Evolutionary conservation across 1,140 invertebrate genomes (phyloP), one percentile per base, ranked within the genome.

Genomic region (Varroa destructor): DNA sequence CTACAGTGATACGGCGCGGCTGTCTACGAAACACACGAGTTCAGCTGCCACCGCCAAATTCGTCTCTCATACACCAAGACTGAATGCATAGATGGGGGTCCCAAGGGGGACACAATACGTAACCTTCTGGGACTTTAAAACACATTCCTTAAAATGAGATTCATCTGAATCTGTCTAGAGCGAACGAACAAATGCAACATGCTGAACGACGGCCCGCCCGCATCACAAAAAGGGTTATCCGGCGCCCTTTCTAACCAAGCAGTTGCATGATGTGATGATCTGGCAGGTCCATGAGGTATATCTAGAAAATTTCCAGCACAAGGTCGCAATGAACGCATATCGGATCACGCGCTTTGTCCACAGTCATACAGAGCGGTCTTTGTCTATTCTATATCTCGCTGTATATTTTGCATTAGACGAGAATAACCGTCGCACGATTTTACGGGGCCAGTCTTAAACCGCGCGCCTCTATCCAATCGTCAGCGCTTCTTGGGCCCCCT

Each of bases 171-270:
- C 12, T 37, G 61, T 8, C 12, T 67, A 40, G 3, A 8, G 46
- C 46, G 46, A 51, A 51, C 3, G 4, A 51, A 8, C 46, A 51
- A 8, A 2, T 67, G 40, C 40, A 14, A 12, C 61, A 67, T 40
- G 37, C 8, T 67, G n/a, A 67, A 40, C 14, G 12, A 36, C 37
- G 12, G 12, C 37, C 40, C 61, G 40, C 36, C 61, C 10, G 46
- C 10, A 3, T 67, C 61, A 14, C 61, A 2, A 37, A 67, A 67
- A 1, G 61, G 61, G 61, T 67, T 67, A 12, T 46, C 46, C 61
- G 40, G 61, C 36, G 61, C 12, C 61, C 36, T 37, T 36, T 40
- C 46, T 67, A 36, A 12, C 12, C 40, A 1, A 67, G 36, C 36
- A 67, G 46, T 4, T 14, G 40, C 61, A 43, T 12, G 3, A 67